Base-by-base conservation (phyloP, 2,888 invertebrate species). In the Mythimna pallens region DNA sequence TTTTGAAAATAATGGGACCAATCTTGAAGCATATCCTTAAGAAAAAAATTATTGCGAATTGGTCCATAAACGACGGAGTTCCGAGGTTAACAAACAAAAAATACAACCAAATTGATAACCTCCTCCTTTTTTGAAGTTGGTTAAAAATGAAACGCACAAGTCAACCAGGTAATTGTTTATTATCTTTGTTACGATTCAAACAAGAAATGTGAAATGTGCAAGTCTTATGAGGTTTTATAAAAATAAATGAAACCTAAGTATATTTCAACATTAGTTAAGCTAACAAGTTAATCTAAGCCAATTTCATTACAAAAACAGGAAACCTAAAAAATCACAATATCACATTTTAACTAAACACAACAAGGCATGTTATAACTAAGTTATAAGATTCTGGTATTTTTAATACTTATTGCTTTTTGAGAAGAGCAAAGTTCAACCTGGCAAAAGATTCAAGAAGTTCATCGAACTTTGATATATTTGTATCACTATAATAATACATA, bases 261-360 rank as follows among this genome's bases (percentile, higher is more conserved):
- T 90, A 89, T 91, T 89, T 90, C 90, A 92, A 93, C 91, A 90
- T 90, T 84, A 87, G 89, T 91, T 88, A 92, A 88, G 92, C 92
- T 93, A 94, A 93, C 88, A 90, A 90, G 91, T 91, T 90, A 90
- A 87, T 89, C 90, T 91, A 93, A 92, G 91, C 92, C 87, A 90
- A 81, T 87, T 89, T 87, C 69, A 88, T 90, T 91, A 90, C 86
- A 90, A 91, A 91, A 94, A 93, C 91, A 36, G 91, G 90, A 92
- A 93, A 86, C 86, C 83, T 91, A 91, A 93, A 92, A 92, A 90
- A 90, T 88, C 90, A 92, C 91, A 92, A 93, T 94, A 95, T 95
- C 96, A 96, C 95, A 95, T 94, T 94, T 93, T 91, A 94, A 94
- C 93, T 93, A 94, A 95, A 95, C 92, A 93, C 93, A 94, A 94